Base-by-base conservation (phyloP, 2,113 vertebrate species). In the Edolisoma coerulescens region DNA sequence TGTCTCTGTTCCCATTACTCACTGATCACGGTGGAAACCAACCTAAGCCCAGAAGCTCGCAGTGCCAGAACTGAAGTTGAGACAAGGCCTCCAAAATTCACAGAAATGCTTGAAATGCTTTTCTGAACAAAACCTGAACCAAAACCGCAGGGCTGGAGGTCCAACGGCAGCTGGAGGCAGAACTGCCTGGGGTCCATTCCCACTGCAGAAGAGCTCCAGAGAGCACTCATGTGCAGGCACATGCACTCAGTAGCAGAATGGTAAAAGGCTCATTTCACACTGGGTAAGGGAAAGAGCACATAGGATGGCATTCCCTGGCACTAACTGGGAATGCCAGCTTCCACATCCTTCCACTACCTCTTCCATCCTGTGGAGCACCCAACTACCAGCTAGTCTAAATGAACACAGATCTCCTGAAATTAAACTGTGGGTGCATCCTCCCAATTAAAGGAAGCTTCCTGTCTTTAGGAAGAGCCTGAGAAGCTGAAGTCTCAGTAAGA, bases 171-270 rank as follows among this genome's bases (percentile, higher is more conserved):
- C 44, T 60, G 78, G 67, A 60, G 59, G 27, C 1, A 35, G 49
- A 79, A 83, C 2, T 37, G 70, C 63, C 44, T 3, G 11, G 45
- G 53, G 68, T 49, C 76, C 4, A 1, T 11, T 61, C 57, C 70
- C 33, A 44, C 4, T 2, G 3, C 3, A 0, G 23, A 20, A 26
- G 24, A 67, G 78, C 41, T 50, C 10, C 23, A 13, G 65, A 45
- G 37, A 79, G 13, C 49, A 35, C 41, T 23, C 0, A 0, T 42
- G 63, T 23, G 49, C 63, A 33, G 41, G 35, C 49, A 63, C 56
- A 24, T 1, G 0, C 7, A 7, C 47, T 32, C 56, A 10, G 6
- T 6, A 56, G 7, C 0, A 0, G 49, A 32, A 23, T 23, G 32
- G 8, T 10, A 1, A 11, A 27, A 39, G 30, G 35, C 32, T 73